phyloP scores from a whole-genome alignment of 2,113 vertebrate genomes.

The Acanthisitta chloris region DNA sequence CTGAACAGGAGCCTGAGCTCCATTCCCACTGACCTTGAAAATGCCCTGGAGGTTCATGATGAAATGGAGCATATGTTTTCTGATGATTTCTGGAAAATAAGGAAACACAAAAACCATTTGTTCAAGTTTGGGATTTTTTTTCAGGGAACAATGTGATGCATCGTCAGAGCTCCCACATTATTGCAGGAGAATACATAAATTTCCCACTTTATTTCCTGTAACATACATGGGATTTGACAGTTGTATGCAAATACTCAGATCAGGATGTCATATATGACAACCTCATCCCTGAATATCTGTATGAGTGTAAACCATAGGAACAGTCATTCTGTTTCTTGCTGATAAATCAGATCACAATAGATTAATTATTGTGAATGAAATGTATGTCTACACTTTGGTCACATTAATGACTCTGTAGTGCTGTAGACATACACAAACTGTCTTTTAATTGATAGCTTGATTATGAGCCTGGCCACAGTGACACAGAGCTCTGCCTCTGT shows the following conservation, averaged over 20 bases:
- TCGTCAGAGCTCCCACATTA: not conserved
- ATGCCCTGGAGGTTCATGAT: not conserved
- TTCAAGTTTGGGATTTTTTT: not conserved
- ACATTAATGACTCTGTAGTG: not conserved
- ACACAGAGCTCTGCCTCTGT: not conserved
- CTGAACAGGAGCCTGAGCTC: not conserved
- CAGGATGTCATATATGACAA: not conserved
- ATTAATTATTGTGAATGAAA: not conserved
- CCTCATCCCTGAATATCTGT: not conserved
- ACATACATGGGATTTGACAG: not conserved
- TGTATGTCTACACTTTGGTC: not conserved
- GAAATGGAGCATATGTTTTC: constrained; percentile 16
- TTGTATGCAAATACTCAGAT: not conserved
- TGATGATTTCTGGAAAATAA: not conserved
- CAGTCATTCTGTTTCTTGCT: not conserved
- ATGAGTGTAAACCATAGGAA: not conserved
- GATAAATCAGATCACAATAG: not conserved
- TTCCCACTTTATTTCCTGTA: not conserved
- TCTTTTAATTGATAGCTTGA: not conserved
- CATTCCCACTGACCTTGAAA: constrained; percentile 40
- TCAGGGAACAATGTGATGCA: not conserved
- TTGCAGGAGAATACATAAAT: not conserved
- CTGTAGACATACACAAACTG: not conserved
- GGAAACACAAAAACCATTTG: not conserved
- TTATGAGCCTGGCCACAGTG: not conserved